Conservation (phyloP, 2,797 vertebrate genomes). For the Silurus lanzhouensis region DNA sequence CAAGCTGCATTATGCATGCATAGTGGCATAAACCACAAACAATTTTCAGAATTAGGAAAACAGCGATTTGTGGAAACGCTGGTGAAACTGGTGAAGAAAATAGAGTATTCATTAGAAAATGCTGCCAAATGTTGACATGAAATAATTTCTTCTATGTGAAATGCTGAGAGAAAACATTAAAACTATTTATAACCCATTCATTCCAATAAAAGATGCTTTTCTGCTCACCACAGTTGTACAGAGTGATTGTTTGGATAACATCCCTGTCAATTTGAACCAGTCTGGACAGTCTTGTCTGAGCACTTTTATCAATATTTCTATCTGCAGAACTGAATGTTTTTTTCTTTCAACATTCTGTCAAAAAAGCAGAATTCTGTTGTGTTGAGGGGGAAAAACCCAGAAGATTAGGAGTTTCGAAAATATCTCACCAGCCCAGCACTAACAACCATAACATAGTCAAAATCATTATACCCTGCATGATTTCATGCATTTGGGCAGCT, state of each 20-base stretch:
- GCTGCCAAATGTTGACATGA: background rate
- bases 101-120: no score
- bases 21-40: background rate
- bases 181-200: background rate
- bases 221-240: background rate
- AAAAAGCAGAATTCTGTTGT: background rate
- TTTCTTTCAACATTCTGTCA: background rate
- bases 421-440: background rate
- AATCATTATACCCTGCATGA: background rate
- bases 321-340: background rate
- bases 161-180: background rate
- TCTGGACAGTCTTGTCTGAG: background rate
- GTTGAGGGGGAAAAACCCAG: background rate
- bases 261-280: background rate
- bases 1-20: background rate
- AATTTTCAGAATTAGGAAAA: background rate
- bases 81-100: background rate
- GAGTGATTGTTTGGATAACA: background rate
- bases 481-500: background rate
- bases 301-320: background rate
- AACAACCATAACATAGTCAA: background rate
- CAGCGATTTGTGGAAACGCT: background rate
- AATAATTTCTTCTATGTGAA: background rate
- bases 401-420: background rate
- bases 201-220: background rate